Percentiles rank a stretch among this genome's conserved stretches.
phyloP scores from a whole-genome alignment of 2,888 invertebrate genomes.

The Amblyjoppa fuscipennis region DNA sequence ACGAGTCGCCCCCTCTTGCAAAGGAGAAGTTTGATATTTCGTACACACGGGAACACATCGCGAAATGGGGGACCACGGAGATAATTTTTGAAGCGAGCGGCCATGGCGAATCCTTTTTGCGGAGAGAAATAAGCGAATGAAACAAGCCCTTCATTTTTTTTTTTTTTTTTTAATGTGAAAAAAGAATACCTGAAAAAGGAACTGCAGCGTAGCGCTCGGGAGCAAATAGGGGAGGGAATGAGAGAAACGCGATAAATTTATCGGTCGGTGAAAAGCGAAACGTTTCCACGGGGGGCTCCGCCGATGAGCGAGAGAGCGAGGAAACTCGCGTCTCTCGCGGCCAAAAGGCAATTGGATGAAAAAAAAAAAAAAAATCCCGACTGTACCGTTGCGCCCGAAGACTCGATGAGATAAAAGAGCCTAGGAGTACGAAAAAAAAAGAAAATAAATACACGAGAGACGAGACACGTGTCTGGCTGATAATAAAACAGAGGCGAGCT shows the following conservation, averaged over 20 bases:
- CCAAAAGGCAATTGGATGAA: slow-evolving; percentile 63
- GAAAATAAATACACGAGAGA: slow-evolving; percentile 36
- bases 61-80: neutral
- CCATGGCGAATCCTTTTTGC: slow-evolving; percentile 40
- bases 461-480: slow-evolving; percentile 58
- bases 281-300: slow-evolving; percentile 1
- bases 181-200: slow-evolving; percentile 1
- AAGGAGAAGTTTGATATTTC: slow-evolving; percentile 35
- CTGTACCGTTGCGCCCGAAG: slow-evolving; percentile 48
- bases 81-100: slow-evolving; percentile 21
- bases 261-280: slow-evolving; percentile 56
- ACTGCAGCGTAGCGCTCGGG: slow-evolving; percentile 14
- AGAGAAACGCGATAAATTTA: slow-evolving; percentile 62
- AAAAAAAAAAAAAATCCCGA: slow-evolving; percentile 12
- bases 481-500: slow-evolving; percentile 54
- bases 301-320: slow-evolving; percentile 14
- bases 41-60: slow-evolving; percentile 14
- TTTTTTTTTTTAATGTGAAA: neutral
- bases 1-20: slow-evolving; percentile 19
- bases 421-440: slow-evolving; percentile 25
- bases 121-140: slow-evolving; percentile 42
- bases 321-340: slow-evolving; percentile 37
- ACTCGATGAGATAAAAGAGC: slow-evolving; percentile 61
- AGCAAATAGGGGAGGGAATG: slow-evolving; percentile 5
- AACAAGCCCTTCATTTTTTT: slow-evolving; percentile 6